Conservation (phyloP, 2,113 vertebrate genomes). For the Caracal caracal region DNA sequence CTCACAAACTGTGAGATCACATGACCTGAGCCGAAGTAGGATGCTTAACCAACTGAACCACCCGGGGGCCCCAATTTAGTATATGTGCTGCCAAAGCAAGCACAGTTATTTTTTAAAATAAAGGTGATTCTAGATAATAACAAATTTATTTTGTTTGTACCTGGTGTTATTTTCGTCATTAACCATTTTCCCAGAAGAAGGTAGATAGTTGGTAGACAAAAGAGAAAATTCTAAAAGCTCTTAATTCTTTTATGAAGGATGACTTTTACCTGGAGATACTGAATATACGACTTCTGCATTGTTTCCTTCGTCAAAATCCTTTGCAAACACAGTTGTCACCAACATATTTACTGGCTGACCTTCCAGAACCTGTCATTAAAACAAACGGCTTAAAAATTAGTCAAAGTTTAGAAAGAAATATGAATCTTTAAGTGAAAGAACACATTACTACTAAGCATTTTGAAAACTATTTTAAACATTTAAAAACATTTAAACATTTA, state of each 20-base stretch:
- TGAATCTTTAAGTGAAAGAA: slow-evolving; percentile 41
- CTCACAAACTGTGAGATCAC: too few relatives aligned
- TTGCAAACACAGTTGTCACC: slow-evolving; percentile 92
- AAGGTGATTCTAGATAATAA: background rate
- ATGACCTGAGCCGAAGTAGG: too few relatives aligned
- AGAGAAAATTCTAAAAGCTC: background rate
- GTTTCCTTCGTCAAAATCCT: slow-evolving; percentile 92
- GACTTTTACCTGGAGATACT: slow-evolving; percentile 87
- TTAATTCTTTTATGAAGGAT: background rate
- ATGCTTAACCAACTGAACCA: too few relatives aligned
- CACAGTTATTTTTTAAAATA: background rate
- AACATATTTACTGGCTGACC: slow-evolving; percentile 88
- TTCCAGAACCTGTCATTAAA: slow-evolving; percentile 89
- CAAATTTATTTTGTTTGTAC: background rate
- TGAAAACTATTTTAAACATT: background rate
- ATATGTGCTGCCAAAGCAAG: too few relatives aligned
- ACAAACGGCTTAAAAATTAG: slow-evolving; percentile 59
- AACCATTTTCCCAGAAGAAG: background rate
- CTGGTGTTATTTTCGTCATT: background rate
- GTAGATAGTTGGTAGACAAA: background rate
- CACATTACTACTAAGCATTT: background rate
- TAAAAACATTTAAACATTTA: too few relatives aligned
- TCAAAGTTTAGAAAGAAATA: background rate
- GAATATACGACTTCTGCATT: slow-evolving; percentile 91
- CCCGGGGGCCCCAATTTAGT: too few relatives aligned